A percentile compares a stretch with the other conserved stretches of the same genome.
These are phyloP conservation scores for Nettapus auritus DNA, from an alignment of 2,113 vertebrate species.

Conservation along the genomic window DNA sequence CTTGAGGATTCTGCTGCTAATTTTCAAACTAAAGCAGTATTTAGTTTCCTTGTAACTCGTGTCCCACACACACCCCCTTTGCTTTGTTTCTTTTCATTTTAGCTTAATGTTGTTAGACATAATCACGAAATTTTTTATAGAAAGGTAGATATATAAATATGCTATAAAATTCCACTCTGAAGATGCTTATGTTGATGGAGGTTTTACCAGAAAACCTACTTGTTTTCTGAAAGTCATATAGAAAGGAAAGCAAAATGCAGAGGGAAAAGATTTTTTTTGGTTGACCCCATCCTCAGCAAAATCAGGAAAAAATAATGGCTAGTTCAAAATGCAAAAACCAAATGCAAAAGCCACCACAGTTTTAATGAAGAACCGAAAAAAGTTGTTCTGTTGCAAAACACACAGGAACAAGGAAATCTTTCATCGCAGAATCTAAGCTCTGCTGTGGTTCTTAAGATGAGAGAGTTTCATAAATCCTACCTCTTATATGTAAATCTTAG, in stretches of 20 bases:
- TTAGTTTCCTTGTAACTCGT: neutral
- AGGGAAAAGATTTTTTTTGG: neutral
- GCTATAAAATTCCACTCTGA: neutral
- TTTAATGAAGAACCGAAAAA: neutral
- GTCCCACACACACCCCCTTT: neutral
- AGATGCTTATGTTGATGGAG: neutral
- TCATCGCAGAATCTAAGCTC: neutral
- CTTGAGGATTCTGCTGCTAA: neutral
- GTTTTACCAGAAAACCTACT: neutral
- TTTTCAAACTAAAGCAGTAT: neutral
- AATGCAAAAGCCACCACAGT: neutral
- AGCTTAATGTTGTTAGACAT: neutral
- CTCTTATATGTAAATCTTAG: neutral
- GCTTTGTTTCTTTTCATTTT: neutral
- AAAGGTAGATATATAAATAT: neutral
- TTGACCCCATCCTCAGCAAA: neutral
- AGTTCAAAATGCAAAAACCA: neutral
- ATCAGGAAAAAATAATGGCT: neutral
- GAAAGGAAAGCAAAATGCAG: neutral
- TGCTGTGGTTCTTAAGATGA: neutral
- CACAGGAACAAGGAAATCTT: neutral
- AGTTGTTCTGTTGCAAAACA: neutral
- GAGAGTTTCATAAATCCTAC: neutral
- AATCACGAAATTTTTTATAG: neutral
- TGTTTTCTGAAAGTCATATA: neutral